Conservation (phyloP, 92 coral and sea anemone genomes). For the Pocillopora grandis region DNA sequence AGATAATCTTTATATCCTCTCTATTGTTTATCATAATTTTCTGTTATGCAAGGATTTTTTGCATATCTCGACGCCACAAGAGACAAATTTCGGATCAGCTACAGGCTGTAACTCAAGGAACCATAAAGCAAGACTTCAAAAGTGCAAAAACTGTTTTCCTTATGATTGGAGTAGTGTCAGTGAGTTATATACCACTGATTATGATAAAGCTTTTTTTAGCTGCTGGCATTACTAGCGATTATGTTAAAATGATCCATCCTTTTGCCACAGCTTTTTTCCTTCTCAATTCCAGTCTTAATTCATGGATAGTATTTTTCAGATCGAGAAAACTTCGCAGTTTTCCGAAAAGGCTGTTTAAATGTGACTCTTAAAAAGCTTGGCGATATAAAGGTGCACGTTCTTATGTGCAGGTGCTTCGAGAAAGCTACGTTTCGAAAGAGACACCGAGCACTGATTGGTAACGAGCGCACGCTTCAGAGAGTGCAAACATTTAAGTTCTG, state of each 20-base stretch:
- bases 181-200: conserved; percentile 1
- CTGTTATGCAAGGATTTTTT: neutral
- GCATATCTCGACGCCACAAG: neutral
- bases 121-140: neutral
- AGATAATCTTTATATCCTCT: neutral
- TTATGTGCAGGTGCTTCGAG: no score
- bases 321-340: conserved; percentile 4
- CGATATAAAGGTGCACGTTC: no score
- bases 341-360: neutral
- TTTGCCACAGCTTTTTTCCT: neutral
- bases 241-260: neutral
- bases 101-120: neutral
- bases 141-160: conserved; percentile 13
- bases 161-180: neutral
- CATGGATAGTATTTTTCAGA: neutral
- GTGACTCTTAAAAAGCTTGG: neutral
- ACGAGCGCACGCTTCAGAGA: no score
- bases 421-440: no score
- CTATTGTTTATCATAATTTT: neutral
- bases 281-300: conserved; percentile 1
- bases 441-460: no score
- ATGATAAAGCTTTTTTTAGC: neutral
- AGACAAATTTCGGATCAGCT: neutral
- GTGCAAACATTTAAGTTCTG: no score
- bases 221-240: neutral